phyloP scores from a whole-genome alignment of 2,797 vertebrate species.

The Halcyon smyrnensis region DNA sequence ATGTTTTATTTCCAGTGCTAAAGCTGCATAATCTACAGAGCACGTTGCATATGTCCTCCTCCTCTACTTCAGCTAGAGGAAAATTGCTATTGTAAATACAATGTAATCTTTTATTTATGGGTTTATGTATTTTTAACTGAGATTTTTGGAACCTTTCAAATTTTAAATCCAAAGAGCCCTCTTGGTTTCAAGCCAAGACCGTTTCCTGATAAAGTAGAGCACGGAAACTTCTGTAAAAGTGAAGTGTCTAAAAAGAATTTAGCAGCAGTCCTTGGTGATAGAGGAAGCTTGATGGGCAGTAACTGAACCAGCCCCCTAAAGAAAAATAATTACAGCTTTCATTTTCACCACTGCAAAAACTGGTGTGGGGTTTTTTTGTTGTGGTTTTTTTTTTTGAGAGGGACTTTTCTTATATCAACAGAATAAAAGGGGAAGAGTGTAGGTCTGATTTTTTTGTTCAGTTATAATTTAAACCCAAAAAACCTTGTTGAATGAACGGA shows the following conservation, averaged over 20 bases:
- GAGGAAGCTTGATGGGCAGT: background rate
- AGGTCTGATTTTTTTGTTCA: background rate
- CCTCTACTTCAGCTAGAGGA: background rate
- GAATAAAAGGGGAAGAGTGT: background rate
- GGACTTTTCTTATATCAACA: background rate
- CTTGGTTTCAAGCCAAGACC: conserved; percentile 48
- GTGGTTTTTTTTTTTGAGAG: background rate
- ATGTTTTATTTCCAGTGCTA: background rate
- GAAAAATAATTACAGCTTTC: background rate
- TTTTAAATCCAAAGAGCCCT: conserved; percentile 39
- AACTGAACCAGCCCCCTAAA: background rate
- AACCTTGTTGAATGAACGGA: rapidly evolving
- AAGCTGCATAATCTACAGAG: background rate
- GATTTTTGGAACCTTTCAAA: conserved; percentile 14
- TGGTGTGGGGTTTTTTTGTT: too few relatives aligned
- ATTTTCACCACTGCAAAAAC: background rate
- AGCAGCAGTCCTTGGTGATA: background rate
- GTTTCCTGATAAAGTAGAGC: conserved; percentile 22
- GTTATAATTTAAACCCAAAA: background rate
- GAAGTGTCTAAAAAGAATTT: conserved; percentile 45
- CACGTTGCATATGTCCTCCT: background rate
- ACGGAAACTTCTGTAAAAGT: conserved; percentile 22
- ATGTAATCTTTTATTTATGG: background rate
- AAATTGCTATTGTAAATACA: background rate
- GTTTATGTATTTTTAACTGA: background rate